Percentiles rank a stretch among this genome's conserved stretches.
Evolutionary conservation across 2,113 vertebrate genomes (phyloP).

Genomic region (Paratilapia polleni): DNA sequence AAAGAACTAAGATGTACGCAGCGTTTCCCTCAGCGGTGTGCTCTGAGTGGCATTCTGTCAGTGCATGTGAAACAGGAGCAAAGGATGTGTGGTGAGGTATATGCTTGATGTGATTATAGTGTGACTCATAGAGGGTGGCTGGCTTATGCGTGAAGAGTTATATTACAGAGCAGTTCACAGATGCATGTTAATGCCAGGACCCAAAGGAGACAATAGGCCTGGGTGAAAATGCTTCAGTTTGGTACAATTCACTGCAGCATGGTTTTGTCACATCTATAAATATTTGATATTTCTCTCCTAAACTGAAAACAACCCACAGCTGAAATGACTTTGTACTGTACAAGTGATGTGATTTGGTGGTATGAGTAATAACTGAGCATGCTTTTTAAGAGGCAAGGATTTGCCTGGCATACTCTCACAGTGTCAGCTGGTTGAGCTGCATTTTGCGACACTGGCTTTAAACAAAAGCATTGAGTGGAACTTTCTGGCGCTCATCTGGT

Average conservation of each 20-base stretch:
- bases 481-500: neutral
- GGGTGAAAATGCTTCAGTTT: constrained; percentile 34
- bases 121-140: constrained; percentile 50
- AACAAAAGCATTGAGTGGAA: neutral
- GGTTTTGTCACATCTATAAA: constrained; percentile 31
- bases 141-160: constrained; percentile 44
- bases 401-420: constrained; percentile 1
- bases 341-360: constrained; percentile 8
- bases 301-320: constrained; percentile 31
- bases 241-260: neutral
- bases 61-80: neutral
- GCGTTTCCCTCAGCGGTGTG: neutral
- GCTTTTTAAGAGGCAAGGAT: constrained; percentile 29
- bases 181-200: constrained; percentile 59
- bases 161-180: constrained; percentile 43
- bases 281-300: constrained; percentile 43
- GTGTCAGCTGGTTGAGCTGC: constrained; percentile 3
- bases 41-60: constrained; percentile 3
- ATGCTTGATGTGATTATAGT: constrained; percentile 48
- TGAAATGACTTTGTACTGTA: constrained; percentile 37
- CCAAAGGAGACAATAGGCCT: constrained; percentile 43
- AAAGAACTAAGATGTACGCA: constrained; percentile 1
- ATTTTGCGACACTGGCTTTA: neutral
- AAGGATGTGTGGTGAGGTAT: neutral
- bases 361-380: constrained; percentile 40